A percentile compares a stretch with the other conserved stretches of the same genome.
These are phyloP conservation scores for Melipona bicolor DNA, from an alignment of 2,888 invertebrate species.

Conservation along the genomic window DNA sequence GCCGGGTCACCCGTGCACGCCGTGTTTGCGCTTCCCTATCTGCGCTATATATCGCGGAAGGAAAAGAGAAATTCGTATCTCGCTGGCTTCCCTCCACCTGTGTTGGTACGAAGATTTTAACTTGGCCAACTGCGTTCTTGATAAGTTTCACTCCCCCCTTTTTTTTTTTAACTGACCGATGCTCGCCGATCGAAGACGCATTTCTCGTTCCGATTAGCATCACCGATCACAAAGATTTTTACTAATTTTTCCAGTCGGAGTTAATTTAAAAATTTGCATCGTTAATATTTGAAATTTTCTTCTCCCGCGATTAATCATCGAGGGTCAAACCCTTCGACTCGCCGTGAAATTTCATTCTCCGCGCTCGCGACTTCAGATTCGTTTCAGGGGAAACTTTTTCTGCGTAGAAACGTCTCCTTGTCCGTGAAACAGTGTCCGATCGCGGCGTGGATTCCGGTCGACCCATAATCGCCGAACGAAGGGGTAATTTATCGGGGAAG, in stretches of 20 bases:
- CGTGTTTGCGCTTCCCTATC: conserved; percentile 73
- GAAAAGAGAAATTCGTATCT: conserved; percentile 70
- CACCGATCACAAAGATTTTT: too few relatives aligned
- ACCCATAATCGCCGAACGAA: conserved; percentile 41
- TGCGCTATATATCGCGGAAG: conserved; percentile 59
- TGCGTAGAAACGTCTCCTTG: too few relatives aligned
- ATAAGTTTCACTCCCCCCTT: neutral
- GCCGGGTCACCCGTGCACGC: conserved; percentile 70
- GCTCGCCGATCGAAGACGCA: neutral
- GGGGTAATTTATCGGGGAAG: conserved; percentile 41
- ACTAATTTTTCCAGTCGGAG: too few relatives aligned
- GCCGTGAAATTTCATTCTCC: too few relatives aligned
- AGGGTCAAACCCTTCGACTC: too few relatives aligned
- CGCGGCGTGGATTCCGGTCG: neutral
- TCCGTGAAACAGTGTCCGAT: neutral
- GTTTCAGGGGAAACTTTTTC: neutral
- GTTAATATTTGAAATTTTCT: too few relatives aligned
- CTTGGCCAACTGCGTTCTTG: neutral
- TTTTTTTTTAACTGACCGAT: neutral
- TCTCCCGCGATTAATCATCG: too few relatives aligned
- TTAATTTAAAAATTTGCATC: too few relatives aligned
- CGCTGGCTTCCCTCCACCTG: conserved; percentile 25
- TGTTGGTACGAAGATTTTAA: conserved; percentile 53
- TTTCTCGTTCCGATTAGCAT: neutral
- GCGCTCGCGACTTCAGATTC: too few relatives aligned